Evolutionary conservation across 2,797 vertebrate species (phyloP).

Genomic region (Rousettus madagascariensis): DNA sequence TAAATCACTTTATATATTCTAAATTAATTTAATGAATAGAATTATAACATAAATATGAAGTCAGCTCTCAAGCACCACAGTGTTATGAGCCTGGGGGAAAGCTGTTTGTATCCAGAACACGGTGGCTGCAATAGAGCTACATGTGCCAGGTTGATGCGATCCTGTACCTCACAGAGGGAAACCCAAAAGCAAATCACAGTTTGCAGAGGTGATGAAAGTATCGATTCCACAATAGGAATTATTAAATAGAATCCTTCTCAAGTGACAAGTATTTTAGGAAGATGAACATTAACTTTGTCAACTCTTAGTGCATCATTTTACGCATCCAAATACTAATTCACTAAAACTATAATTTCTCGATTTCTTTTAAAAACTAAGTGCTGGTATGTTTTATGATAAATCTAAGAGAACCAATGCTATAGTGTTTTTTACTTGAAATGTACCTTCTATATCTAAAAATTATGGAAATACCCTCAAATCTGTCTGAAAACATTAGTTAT

Average conservation of each 20-base stretch:
- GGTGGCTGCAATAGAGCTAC: neutral
- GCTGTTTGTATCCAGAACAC: neutral
- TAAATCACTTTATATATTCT: slow-evolving; percentile 70
- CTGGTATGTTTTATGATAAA: slow-evolving; percentile 1
- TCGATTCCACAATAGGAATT: neutral
- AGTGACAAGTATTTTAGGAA: neutral
- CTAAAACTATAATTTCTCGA: neutral
- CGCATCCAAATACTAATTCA: neutral
- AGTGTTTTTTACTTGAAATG: neutral
- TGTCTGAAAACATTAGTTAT: neutral
- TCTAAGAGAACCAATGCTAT: neutral
- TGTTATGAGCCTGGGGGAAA: neutral
- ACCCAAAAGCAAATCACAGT: neutral
- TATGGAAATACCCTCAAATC: neutral
- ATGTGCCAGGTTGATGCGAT: slow-evolving; percentile 31
- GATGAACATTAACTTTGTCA: neutral
- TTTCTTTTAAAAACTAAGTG: neutral
- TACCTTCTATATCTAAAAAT: neutral
- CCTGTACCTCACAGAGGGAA: slow-evolving; percentile 47
- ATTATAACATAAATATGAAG: slow-evolving; percentile 70
- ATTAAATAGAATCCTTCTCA: neutral
- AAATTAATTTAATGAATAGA: slow-evolving; percentile 57
- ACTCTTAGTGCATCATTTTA: no score
- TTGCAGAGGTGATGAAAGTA: neutral
- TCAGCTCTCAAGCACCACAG: slow-evolving; percentile 55